Conservation (phyloP, 2,113 vertebrate genomes). For the Ariopsis seemanni region DNA sequence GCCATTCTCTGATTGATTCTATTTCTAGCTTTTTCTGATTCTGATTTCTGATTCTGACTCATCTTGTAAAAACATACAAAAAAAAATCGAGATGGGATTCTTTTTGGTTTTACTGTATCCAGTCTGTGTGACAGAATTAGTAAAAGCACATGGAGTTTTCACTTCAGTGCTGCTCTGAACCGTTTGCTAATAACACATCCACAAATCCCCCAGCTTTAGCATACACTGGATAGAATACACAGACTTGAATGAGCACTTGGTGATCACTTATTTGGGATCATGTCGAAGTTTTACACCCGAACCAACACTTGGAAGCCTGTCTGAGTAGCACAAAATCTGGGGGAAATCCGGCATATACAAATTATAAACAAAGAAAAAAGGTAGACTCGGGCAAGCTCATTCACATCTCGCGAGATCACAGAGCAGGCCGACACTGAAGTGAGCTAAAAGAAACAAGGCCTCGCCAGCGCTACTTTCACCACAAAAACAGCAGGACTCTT, state of each 20-base stretch:
- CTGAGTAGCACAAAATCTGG: too few relatives aligned
- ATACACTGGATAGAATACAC: neutral
- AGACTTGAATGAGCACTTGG: neutral
- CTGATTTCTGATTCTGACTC: too few relatives aligned
- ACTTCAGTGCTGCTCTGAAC: neutral
- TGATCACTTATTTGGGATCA: neutral
- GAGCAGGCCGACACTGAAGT: neutral
- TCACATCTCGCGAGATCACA: slow-evolving; percentile 20
- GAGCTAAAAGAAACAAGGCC: slow-evolving; percentile 4
- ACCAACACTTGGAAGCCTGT: neutral
- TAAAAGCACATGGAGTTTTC: neutral
- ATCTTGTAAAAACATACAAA: neutral
- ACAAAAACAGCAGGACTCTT: neutral
- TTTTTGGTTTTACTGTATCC: too few relatives aligned
- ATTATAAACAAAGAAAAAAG: neutral
- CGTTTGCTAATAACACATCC: neutral
- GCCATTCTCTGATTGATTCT: too few relatives aligned
- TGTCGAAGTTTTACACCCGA: neutral
- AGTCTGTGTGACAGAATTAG: neutral
- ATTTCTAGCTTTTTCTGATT: too few relatives aligned
- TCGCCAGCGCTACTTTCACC: neutral
- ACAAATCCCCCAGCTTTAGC: neutral
- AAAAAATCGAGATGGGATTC: neutral
- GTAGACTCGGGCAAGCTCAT: neutral
- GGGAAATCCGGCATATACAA: neutral